Evolutionary conservation across 2,797 vertebrate genomes (phyloP).

Genomic region (Cynodonichthys magdalenae): DNA sequence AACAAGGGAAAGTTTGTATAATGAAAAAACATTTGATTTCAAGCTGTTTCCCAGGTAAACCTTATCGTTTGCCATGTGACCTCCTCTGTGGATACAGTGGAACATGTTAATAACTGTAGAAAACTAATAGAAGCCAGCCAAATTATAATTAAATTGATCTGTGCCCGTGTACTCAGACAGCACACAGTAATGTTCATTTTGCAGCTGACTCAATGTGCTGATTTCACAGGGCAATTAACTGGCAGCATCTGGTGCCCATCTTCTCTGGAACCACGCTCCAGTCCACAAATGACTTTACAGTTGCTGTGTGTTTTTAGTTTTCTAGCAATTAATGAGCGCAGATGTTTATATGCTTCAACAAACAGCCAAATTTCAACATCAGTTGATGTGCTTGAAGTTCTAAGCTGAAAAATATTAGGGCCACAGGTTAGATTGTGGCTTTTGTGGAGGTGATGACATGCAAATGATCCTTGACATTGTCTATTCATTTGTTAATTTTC

Average conservation of each 20-base stretch:
- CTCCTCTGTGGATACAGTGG: background rate
- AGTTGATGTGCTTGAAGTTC: conserved; percentile 2
- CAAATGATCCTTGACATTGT: background rate
- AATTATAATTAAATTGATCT: conserved; percentile 1
- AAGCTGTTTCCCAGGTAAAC: conserved; percentile 3
- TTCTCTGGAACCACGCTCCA: conserved; percentile 37
- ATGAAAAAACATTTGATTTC: conserved; percentile 8
- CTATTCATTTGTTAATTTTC: no score
- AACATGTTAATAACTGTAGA: conserved; percentile 2
- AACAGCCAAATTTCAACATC: conserved; percentile 18
- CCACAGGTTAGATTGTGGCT: background rate
- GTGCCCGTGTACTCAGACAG: background rate
- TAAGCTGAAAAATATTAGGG: background rate
- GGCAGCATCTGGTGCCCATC: conserved; percentile 59
- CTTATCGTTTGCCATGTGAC: background rate
- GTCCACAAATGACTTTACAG: conserved; percentile 47
- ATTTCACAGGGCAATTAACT: conserved; percentile 49
- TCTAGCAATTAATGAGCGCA: conserved; percentile 43
- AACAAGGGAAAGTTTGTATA: background rate
- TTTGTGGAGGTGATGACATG: conserved; percentile 7
- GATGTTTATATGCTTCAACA: conserved; percentile 35
- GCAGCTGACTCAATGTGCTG: conserved; percentile 36
- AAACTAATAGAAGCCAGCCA: conserved; percentile 2
- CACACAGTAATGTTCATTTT: conserved; percentile 32
- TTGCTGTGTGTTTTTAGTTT: conserved; percentile 38